A percentile compares a stretch with the other conserved stretches of the same genome.
phyloP scores from a whole-genome alignment of 2,888 invertebrate species.

The Parasteatoda lunata region DNA sequence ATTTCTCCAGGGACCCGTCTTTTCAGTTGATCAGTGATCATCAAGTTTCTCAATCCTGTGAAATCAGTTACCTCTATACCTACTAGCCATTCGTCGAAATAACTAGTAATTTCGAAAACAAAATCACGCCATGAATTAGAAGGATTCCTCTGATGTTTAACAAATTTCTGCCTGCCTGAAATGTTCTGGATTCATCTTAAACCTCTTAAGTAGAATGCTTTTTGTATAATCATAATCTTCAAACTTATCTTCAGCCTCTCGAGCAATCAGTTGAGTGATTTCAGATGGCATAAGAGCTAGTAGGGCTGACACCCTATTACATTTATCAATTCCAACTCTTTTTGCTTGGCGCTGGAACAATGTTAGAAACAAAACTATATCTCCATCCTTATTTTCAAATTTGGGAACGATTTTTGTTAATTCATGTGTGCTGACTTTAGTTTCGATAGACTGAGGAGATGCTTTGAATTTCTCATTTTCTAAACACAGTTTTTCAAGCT shows the following conservation, averaged over 20 bases:
- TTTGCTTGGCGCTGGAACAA: not conserved
- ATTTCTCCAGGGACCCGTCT: no score
- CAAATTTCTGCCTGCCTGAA: conserved; percentile 1
- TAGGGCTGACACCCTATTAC: not conserved
- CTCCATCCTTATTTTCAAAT: conserved; percentile 6
- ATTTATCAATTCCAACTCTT: not conserved
- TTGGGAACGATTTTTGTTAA: not conserved
- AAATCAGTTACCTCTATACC: not conserved
- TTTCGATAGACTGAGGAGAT: not conserved
- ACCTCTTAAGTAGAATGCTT: not conserved
- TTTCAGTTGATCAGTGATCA: no score
- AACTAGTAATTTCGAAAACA: no score
- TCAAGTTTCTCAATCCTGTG: no score
- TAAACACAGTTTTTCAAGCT: no score
- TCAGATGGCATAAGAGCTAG: not conserved
- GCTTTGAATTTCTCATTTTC: not conserved
- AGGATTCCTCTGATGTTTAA: not conserved
- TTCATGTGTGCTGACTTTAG: not conserved
- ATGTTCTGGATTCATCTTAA: not conserved
- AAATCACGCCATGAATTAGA: not conserved
- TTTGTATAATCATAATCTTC: not conserved
- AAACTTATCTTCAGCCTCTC: not conserved
- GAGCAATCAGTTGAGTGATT: no score
- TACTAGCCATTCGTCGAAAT: conserved; percentile 2
- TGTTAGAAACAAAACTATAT: conserved; percentile 5